Conservation (phyloP, 1,140 invertebrate genomes). For the Drosophila sp. region DNA sequence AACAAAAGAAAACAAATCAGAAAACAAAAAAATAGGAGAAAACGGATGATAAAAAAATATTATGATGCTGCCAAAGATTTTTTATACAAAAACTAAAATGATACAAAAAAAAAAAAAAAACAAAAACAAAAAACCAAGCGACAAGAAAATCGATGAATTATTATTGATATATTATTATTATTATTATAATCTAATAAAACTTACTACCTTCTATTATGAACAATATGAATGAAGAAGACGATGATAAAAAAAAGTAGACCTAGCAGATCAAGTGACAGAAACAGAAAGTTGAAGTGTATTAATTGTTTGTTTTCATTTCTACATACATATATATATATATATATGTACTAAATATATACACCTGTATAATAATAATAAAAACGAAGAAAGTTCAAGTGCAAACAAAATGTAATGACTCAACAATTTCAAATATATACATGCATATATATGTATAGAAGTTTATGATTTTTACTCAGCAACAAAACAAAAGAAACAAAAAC, state of each 20-base stretch:
- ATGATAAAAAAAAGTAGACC: neutral
- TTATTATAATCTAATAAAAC: slow-evolving; percentile 26
- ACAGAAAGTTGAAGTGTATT: slow-evolving; percentile 34
- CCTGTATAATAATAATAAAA: slow-evolving; percentile 35
- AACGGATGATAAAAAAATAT: slow-evolving; percentile 41
- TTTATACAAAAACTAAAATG: slow-evolving; percentile 54
- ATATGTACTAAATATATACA: slow-evolving; percentile 11
- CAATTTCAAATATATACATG: neutral
- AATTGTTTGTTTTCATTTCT: slow-evolving; percentile 49
- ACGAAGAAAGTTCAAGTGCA: slow-evolving; percentile 34
- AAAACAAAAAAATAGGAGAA: slow-evolving; percentile 21
- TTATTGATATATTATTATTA: slow-evolving; percentile 48
- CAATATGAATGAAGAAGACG: slow-evolving; percentile 14
- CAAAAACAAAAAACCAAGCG: slow-evolving; percentile 4
- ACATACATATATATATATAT: slow-evolving; percentile 15
- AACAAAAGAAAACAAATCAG: neutral
- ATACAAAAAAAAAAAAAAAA: slow-evolving; percentile 6
- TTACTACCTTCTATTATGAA: slow-evolving; percentile 33
- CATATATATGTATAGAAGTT: slow-evolving; percentile 27
- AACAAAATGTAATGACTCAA: slow-evolving; percentile 31
- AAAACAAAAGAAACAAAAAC: slow-evolving; percentile 22
- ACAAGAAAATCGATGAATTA: slow-evolving; percentile 41
- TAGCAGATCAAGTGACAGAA: slow-evolving; percentile 1
- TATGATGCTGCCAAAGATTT: slow-evolving; percentile 77
- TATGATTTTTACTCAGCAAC: slow-evolving; percentile 52